phyloP scores from a whole-genome alignment of 2,797 vertebrate species.

The Coilia nasus region DNA sequence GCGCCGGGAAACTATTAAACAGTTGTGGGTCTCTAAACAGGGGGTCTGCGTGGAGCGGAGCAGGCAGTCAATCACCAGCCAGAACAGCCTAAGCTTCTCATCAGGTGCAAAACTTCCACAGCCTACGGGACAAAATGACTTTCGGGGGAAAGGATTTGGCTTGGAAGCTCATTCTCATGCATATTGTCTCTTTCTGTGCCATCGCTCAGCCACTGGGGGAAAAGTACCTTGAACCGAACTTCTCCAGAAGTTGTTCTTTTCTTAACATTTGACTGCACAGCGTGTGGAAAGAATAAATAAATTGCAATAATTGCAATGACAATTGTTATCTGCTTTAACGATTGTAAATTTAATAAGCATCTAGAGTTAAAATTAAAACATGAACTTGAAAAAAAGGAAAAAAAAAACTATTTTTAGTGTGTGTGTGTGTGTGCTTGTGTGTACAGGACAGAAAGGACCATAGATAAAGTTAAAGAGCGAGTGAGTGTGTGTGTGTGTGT shows the following conservation, averaged over 20 bases:
- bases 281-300: neutral
- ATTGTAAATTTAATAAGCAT: neutral
- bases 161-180: conserved; percentile 70
- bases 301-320: neutral
- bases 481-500: neutral
- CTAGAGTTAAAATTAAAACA: neutral
- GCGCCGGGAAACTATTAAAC: conserved; percentile 69
- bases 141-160: conserved; percentile 58
- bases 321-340: neutral
- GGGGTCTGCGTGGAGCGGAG: conserved; percentile 30
- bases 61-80: conserved; percentile 62
- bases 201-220: conserved; percentile 30
- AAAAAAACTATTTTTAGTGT: no score
- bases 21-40: conserved; percentile 66
- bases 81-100: conserved; percentile 74
- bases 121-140: conserved; percentile 64
- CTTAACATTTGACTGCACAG: conserved; percentile 39
- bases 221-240: conserved; percentile 41
- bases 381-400: neutral
- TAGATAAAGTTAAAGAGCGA: neutral
- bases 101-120: conserved; percentile 69
- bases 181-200: conserved; percentile 64
- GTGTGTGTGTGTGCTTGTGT: neutral
- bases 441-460: neutral
- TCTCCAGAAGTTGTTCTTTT: conserved; percentile 47